Evolutionary conservation across 2,113 vertebrate species (phyloP).

Genomic region (Ariopsis seemanni): DNA sequence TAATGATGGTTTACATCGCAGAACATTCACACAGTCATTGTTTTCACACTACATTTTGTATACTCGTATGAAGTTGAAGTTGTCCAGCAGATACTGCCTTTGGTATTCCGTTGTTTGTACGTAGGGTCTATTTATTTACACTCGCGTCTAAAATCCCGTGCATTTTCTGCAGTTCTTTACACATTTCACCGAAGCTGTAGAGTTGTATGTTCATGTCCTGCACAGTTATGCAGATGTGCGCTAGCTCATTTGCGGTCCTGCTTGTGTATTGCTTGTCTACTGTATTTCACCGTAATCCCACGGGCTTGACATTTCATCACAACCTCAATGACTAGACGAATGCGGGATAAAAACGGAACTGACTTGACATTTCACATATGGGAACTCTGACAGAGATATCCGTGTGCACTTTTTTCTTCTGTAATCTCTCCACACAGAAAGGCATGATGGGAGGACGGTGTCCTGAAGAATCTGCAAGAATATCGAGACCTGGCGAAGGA

Average conservation of each 20-base stretch:
- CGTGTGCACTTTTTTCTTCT: background rate
- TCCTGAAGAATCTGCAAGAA: background rate
- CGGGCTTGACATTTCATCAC: background rate
- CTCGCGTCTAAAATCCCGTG: background rate
- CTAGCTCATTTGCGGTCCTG: background rate
- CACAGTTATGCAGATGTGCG: background rate
- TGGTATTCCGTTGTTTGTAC: background rate
- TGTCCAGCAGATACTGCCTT: background rate
- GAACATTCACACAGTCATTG: background rate
- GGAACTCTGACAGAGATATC: background rate
- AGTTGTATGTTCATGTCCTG: background rate
- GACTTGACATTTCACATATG: background rate
- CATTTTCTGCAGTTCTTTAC: background rate
- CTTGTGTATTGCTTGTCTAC: background rate
- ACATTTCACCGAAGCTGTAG: background rate
- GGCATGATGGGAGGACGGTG: background rate
- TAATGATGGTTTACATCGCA: background rate
- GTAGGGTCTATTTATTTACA: background rate
- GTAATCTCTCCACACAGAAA: background rate
- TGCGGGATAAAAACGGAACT: background rate
- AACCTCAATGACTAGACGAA: background rate
- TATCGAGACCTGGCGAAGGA: background rate
- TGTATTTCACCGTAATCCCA: background rate
- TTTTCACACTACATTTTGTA: background rate
- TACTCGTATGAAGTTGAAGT: background rate